These are phyloP conservation scores for Colostygia pectinataria DNA, from an alignment of 2,888 invertebrate species.

Conservation along the genomic window DNA sequence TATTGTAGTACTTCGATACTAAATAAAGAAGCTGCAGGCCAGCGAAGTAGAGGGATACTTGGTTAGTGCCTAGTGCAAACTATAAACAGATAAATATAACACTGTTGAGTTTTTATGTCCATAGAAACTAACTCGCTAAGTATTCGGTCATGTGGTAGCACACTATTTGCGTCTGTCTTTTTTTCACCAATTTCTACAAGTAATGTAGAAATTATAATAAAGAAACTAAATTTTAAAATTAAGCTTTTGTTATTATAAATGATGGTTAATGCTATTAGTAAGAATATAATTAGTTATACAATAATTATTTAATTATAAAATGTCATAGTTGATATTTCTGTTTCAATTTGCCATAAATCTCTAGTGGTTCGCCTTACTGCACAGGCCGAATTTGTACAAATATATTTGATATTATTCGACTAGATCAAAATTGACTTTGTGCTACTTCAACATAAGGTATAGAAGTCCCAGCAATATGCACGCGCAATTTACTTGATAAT, in stretches of 20 bases:
- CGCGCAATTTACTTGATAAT: slow-evolving; percentile 6
- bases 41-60: too few species aligned
- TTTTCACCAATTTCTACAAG: neutral
- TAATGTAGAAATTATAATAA: too few species aligned
- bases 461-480: neutral
- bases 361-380: too few species aligned
- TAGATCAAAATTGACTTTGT: neutral
- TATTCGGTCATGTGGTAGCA: neutral
- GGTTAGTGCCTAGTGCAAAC: too few species aligned
- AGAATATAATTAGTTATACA: too few species aligned
- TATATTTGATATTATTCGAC: neutral
- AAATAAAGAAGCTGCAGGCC: neutral
- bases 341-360: neutral
- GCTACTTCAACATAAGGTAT: neutral
- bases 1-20: too few species aligned
- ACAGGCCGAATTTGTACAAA: neutral
- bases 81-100: too few species aligned
- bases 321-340: neutral
- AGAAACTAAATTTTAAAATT: too few species aligned
- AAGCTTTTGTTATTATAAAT: too few species aligned
- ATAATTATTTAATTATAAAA: too few species aligned
- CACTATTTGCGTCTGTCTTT: neutral
- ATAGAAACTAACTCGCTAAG: neutral
- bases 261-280: too few species aligned
- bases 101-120: too few species aligned